Evolutionary conservation across 2,797 vertebrate genomes (phyloP).

Genomic region (Enteromius trimaculatus): DNA sequence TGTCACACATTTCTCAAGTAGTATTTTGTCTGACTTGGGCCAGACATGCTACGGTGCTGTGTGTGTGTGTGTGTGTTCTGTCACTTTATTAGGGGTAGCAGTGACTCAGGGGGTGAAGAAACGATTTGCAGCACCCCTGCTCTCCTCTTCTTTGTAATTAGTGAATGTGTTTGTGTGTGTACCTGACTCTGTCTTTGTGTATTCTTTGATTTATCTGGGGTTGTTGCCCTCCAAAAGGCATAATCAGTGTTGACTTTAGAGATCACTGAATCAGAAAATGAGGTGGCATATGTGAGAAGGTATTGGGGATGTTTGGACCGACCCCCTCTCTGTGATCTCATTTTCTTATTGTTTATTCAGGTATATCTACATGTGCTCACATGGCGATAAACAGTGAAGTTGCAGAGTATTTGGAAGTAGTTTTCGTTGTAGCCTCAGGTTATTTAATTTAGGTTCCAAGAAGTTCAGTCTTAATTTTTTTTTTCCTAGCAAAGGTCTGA

Average conservation of each 20-base stretch:
- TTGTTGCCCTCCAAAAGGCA: constrained; percentile 45
- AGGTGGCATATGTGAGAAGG: constrained; percentile 30
- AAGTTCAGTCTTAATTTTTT: neutral
- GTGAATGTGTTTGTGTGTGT: constrained; percentile 44
- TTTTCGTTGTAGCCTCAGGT: neutral
- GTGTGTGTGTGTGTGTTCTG: constrained; percentile 40
- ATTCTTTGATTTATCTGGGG: constrained; percentile 45
- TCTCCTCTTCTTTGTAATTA: constrained; percentile 55
- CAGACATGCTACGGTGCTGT: constrained; percentile 18
- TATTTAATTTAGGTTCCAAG: neutral
- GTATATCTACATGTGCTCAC: neutral
- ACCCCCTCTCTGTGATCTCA: neutral
- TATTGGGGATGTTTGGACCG: constrained; percentile 17
- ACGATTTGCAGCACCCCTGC: constrained; percentile 48
- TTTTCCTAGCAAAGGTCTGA: neutral
- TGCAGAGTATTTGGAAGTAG: neutral
- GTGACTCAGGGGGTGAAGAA: constrained; percentile 58
- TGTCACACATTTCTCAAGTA: constrained; percentile 37
- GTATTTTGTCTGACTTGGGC: constrained; percentile 28
- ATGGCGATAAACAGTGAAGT: neutral
- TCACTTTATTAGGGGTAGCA: constrained; percentile 52
- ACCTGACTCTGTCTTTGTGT: constrained; percentile 12
- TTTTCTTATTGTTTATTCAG: constrained; percentile 16
- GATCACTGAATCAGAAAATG: constrained; percentile 53
- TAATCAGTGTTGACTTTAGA: constrained; percentile 47